Evolutionary conservation across 2,888 invertebrate genomes (phyloP), one percentile per base, ranked within the genome.

Genomic region (Chloroclystis v-ata): DNA sequence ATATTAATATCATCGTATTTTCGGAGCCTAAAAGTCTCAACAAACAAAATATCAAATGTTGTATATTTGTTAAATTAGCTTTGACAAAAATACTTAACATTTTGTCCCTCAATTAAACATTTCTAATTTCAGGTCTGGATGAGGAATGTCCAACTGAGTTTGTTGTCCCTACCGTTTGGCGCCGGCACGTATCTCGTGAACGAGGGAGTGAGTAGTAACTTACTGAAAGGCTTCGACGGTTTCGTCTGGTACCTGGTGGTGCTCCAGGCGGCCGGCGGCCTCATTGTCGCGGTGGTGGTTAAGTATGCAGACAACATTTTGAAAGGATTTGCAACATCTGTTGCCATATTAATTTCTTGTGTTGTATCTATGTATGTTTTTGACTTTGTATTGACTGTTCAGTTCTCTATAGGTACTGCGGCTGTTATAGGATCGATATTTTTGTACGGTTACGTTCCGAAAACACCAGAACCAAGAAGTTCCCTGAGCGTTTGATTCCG

Each of bases 301-400:
- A 99, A 99, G 89, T 99, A 99, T 78, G 99, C 99, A 0, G 99
- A 99, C 79, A 99, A 99, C 82, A 99, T 99, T 69, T 89, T 99
- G 4, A 99, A 96, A 85, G 99, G 99, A 13, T 99, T 99, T 73
- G 98, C 99, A 30, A 99, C 99, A 0, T 99, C 99, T 0, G 90
- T 98, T 43, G 97, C 99, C 4, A 99, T 99, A 59, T 92, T 99
- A 33, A 92, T 99, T 58, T 97, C 98, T 0, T 98, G 98, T 71
- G 83, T 99, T 40, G 96, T 94, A 1, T 98, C 98, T 0, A 94
- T 98, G 54, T 96, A 96, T 75, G 86, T 99, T 57, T 99, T 99
- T 71, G 89, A 94, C 63, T 98, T 98, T 72, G 89, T 93, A 52
- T 88, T 99, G 40, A 95, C 96, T 1, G 51, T 93, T n/a, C 94